Evolutionary conservation across 92 coral and sea anemone species (phyloP).

Genomic region (Phenganax stokvisi): DNA sequence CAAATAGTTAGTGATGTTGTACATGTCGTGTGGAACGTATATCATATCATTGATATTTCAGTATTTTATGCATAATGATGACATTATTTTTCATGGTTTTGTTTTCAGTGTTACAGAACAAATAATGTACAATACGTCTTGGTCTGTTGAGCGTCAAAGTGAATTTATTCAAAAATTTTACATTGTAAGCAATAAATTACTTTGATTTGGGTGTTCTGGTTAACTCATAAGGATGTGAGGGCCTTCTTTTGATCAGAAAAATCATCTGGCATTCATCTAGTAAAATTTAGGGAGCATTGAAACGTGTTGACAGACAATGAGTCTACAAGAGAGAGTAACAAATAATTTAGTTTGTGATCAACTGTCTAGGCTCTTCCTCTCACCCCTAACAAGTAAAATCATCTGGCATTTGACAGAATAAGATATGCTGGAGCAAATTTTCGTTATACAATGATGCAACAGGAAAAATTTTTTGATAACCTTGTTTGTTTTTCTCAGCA

Average conservation of each 20-base stretch:
- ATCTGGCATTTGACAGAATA: no score
- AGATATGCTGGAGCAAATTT: no score
- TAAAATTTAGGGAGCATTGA: no score
- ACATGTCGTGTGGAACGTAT: not conserved
- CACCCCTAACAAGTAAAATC: no score
- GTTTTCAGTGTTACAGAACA: constrained; percentile 66
- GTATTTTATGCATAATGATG: not conserved
- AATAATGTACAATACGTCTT: constrained; percentile 55
- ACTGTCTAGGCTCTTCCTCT: no score
- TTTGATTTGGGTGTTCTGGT: no score
- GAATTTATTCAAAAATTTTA: constrained; percentile 95
- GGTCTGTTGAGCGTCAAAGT: constrained; percentile 81
- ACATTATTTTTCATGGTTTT: not conserved
- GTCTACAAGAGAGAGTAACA: no score
- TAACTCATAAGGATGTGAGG: no score
- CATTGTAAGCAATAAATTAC: constrained; percentile 50
- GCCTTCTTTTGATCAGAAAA: no score
- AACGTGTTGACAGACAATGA: no score
- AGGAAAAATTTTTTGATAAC: not conserved
- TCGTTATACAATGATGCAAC: not conserved
- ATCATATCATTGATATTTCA: not conserved
- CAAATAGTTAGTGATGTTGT: constrained; percentile 58
- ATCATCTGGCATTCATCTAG: no score
- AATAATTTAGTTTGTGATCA: no score
- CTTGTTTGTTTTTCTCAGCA: constrained; percentile 47